Base-by-base conservation (phyloP, 2,888 invertebrate genomes). In the Rhyacophila evoluta region DNA sequence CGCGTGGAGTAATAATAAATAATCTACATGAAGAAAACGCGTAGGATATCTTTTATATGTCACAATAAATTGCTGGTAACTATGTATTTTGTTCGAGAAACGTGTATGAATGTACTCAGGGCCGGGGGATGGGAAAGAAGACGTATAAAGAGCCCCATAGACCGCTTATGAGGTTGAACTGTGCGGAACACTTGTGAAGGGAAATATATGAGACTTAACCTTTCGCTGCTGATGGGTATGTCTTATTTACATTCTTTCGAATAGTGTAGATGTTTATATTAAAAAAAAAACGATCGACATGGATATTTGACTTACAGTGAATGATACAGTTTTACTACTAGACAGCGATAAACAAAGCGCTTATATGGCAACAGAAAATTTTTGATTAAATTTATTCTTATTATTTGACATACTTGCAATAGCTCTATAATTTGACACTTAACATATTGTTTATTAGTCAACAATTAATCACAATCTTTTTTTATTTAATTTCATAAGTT, bases 21-120 rank as follows among this genome's bases (percentile, higher is more conserved):
- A 55, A 55, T 55, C 55, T 55, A 55, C 55, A 55, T 55, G 55
- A 55, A 55, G 55, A 55, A 55, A 55, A 55, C 19, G 55, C 55
- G 55, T 55, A 25, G 55, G 55, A 55, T 55, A 55, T 55, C 55
- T 55, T 55, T 55, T 55, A 55, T 55, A 55, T 55, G 55, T 55
- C 55, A 55, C 55, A 55, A 55, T 55, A 55, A 55, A 55, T 55
- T 55, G 55, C 55, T 55, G 55, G 55, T 55, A 55, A 55, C 55
- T 55, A 55, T 55, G 55, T 55, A 55, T 55, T 55, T 55, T 55
- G 55, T 55, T 55, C 55, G 55, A 55, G 55, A 55, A 55, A 55
- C 55, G 55, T 55, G 55, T 55, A 55, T 55, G 55, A 55, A 55
- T 55, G 55, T 55, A 55, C 55, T 55, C 19, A 19, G 55, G 55